Base-by-base conservation (phyloP, 1,140 invertebrate species). In the Druon quercuslanigerum region DNA sequence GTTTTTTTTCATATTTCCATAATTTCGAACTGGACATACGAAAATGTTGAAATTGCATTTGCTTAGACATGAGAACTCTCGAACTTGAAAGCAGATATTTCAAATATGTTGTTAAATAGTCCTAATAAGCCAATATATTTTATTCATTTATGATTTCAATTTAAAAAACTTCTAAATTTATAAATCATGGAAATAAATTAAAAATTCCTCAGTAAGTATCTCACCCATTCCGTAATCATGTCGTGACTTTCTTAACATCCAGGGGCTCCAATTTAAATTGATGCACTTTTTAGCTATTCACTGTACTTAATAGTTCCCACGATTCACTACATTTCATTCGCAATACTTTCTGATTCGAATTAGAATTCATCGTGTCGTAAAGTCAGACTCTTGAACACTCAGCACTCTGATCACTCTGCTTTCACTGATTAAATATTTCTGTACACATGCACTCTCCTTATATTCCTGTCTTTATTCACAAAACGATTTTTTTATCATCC, bases 221-320 rank as follows among this genome's bases (percentile, higher is more conserved):
- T 85, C 85, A 88, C 86, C 87, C 87, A 88, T 87, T 88, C 86
- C 70, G 85, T 85, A 80, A 88, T 87, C 87, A 88, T 88, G 81
- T 78, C 79, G 75, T 52, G 60, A 51, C 46, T 77, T 78, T 54
- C 52, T 76, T 3, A 56, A 78, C 56, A 54, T 60, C 56, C 40
- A 66, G 66, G 57, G n/a, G 71, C 54, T 76, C 71, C 57, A 72
- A 52, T 74, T 20, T 46, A 46, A 46, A 46, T 46, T 50, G 19
- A 25, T 16, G 50, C 25, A 17, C 16, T 46, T 19, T 20, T 17
- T n/a, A 50, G 54, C 57, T 76, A 71, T 79, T 66, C 14, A 33
- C 57, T 17, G 51, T n/a, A 56, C 51, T 71, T 57, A 33, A 51
- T 60, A 20, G 70, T 78, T 73, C 72, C 20, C 25, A 56, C 54